phyloP scores from a whole-genome alignment of 2,797 vertebrate genomes.

The Lutjanus campechanus region DNA sequence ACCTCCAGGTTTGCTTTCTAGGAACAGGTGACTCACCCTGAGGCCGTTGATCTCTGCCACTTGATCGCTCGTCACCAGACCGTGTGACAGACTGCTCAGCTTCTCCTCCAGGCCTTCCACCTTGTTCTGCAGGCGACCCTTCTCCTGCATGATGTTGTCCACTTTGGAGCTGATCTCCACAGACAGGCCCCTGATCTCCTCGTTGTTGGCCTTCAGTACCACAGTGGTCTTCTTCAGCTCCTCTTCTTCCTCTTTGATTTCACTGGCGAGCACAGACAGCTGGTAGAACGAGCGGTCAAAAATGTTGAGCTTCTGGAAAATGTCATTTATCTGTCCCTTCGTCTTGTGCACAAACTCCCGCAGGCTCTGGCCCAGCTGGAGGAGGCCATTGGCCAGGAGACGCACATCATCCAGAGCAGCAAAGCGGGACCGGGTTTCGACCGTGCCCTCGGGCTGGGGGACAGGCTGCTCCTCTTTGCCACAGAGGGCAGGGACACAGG shows the following conservation, averaged over 20 bases:
- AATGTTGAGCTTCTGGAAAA: conserved; percentile 93
- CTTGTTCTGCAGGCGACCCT: conserved; percentile 88
- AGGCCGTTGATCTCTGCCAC: conserved; percentile 87
- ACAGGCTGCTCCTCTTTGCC: conserved; percentile 61
- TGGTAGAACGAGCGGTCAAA: conserved; percentile 92
- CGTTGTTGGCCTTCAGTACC: conserved; percentile 90
- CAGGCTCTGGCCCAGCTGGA: conserved; percentile 93
- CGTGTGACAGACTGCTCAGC: conserved; percentile 85
- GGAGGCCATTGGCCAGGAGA: conserved; percentile 91
- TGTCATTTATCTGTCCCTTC: conserved; percentile 92
- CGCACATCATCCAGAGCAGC: conserved; percentile 92
- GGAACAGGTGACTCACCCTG: conserved; percentile 87
- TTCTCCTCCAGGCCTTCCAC: conserved; percentile 91
- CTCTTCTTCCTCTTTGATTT: conserved; percentile 94
- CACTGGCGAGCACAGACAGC: conserved; percentile 89
- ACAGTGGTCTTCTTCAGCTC: conserved; percentile 91
- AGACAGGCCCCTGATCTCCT: conserved; percentile 92
- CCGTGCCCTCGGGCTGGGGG: conserved; percentile 3
- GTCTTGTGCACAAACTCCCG: conserved; percentile 96
- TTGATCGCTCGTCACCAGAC: conserved; percentile 80
- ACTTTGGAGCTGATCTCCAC: conserved; percentile 90
- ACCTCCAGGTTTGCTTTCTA: background rate
- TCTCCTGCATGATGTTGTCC: conserved; percentile 90
- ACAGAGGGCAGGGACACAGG: conserved; percentile 76
- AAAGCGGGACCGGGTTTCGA: conserved; percentile 86